Base-by-base conservation (phyloP, 1,140 invertebrate species). In the Brachionus angularis region DNA sequence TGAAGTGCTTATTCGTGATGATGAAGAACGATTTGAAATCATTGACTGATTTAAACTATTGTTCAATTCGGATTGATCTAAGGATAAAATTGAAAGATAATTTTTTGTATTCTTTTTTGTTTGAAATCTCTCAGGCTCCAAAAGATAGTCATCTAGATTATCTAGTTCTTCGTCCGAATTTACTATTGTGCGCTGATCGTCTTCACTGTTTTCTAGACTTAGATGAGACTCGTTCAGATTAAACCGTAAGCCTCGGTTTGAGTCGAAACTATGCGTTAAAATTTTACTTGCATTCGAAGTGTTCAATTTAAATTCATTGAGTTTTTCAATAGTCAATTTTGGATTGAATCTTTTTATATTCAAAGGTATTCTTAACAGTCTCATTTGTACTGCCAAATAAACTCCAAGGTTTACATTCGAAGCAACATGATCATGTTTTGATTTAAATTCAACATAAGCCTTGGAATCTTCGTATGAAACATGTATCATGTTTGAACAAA, bases 301-400 rank as follows among this genome's bases (percentile, higher is more conserved):
- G 18, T 58, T 25, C 8, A 58, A 58, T 2, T 23, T 58, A 16
- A 23, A 36, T 21, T 34, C 23, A 10, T 49, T 50, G 10, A 67
- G 36, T 25, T 67, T 50, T 47, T 67, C 39, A 29, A 23, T 21
- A 27, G 47, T 50, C 18, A 47, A 47, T 27, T 67, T 50, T 16
- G 42, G 39, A 47, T 67, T 50, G 42, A 31, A 31, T n/a, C 62
- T 39, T 16, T 67, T 67, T 18, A 67, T 18, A 5, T 33, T 36
- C 42, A 67, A 23, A 5, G 62, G 62, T 29, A 67, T 67, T 33
- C 62, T 31, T 23, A 67, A 50, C 18, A 47, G 25, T 18, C 62
- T 46, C 62, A 67, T 67, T 67, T 67, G 62, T 3, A 46, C 42
- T 3, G 62, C 62, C 12, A 67, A 46, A 67, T 67, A 67, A 16